Evolutionary conservation across 2,797 vertebrate species (phyloP).

Genomic region (Rhincodon typus): DNA sequence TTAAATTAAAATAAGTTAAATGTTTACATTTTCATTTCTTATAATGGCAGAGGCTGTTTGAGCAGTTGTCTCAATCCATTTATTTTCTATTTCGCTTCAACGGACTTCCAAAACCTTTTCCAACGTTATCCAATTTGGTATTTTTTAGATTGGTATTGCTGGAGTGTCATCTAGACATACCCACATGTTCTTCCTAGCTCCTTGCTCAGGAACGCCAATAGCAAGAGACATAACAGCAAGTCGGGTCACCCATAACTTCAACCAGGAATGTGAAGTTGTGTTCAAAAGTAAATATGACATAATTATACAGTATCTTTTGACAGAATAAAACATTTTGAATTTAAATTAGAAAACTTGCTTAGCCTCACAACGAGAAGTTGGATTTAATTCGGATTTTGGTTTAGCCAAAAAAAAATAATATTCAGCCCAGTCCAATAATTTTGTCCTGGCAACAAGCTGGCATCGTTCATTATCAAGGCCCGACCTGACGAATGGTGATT

Average conservation of each 20-base stretch:
- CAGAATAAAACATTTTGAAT: too few species aligned
- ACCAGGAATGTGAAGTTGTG: too few species aligned
- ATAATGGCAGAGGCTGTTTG: conserved; percentile 48
- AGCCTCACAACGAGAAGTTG: too few species aligned
- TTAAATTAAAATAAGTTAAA: background rate
- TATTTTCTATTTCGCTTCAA: conserved; percentile 88
- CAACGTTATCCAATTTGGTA: too few species aligned
- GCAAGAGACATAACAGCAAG: too few species aligned
- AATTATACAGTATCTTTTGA: too few species aligned
- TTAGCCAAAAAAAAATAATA: too few species aligned
- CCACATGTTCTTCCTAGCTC: too few species aligned
- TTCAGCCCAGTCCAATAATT: too few species aligned
- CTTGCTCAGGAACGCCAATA: too few species aligned
- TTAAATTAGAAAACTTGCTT: too few species aligned
- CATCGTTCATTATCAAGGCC: background rate
- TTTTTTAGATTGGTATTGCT: background rate
- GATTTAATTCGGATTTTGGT: too few species aligned
- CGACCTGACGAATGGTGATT: background rate
- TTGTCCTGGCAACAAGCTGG: background rate
- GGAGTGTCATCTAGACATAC: background rate
- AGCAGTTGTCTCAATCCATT: conserved; percentile 91
- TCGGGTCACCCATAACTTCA: background rate
- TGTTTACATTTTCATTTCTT: background rate
- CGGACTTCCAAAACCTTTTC: conserved; percentile 75
- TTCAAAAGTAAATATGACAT: background rate